Conservation (phyloP, 2,797 vertebrate genomes). For the Chelon labrosus region DNA sequence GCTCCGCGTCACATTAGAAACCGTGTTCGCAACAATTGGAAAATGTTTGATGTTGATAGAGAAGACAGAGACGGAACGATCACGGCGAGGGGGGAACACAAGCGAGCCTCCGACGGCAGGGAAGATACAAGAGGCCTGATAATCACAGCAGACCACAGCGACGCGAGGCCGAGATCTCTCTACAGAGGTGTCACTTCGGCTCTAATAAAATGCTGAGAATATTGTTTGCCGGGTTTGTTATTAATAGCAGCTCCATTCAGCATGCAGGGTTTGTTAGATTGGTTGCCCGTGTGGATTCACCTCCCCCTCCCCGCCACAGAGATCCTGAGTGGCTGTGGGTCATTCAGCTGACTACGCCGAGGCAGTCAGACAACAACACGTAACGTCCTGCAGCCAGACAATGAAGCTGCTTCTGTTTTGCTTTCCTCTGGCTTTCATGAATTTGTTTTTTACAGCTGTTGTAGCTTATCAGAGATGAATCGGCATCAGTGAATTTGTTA, state of each 20-base stretch:
- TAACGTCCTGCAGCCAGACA: slow-evolving; percentile 1
- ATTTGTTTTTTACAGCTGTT: too few relatives aligned
- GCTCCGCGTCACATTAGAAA: slow-evolving; percentile 21
- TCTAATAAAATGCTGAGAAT: slow-evolving; percentile 39
- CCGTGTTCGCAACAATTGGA: slow-evolving; percentile 29
- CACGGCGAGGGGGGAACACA: slow-evolving; percentile 26
- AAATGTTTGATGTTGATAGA: slow-evolving; percentile 26
- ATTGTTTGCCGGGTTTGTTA: slow-evolving; percentile 30
- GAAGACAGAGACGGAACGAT: slow-evolving; percentile 9
- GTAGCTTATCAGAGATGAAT: too few relatives aligned
- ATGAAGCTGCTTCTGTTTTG: slow-evolving; percentile 13
- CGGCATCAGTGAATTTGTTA: too few relatives aligned
- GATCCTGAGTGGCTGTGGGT: slow-evolving; percentile 10
- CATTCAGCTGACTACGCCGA: slow-evolving; percentile 23
- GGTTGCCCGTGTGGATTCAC: not conserved
- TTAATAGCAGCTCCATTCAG: slow-evolving; percentile 22
- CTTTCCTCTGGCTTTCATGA: not conserved
- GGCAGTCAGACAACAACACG: slow-evolving; percentile 16
- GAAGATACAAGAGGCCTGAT: slow-evolving; percentile 21
- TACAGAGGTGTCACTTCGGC: slow-evolving; percentile 32
- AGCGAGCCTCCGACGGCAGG: slow-evolving; percentile 24
- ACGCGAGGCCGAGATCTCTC: slow-evolving; percentile 46
- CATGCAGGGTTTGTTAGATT: not conserved
- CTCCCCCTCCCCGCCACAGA: not conserved
- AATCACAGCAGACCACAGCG: slow-evolving; percentile 40